Conservation (phyloP, 2,797 vertebrate species). For the Coreius guichenoti region DNA sequence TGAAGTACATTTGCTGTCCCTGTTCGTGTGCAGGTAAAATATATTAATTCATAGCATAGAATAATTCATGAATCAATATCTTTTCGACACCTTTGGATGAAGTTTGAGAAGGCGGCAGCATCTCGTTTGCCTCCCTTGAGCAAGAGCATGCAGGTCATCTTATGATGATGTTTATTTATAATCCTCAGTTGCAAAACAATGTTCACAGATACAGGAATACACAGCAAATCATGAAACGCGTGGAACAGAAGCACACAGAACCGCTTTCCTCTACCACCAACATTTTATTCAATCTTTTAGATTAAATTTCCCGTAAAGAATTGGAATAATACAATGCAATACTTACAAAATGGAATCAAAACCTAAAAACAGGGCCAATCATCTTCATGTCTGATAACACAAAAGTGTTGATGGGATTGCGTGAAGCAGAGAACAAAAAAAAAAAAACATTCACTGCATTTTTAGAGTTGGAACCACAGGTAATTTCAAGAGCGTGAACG, state of each 20-base stretch:
- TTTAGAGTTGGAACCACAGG: conserved; percentile 38
- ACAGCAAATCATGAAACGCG: neutral
- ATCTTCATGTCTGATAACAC: conserved; percentile 78
- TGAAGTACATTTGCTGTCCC: neutral
- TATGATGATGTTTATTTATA: neutral
- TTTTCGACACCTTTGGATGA: neutral
- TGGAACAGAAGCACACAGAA: conserved; percentile 53
- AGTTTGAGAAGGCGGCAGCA: neutral
- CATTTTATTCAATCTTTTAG: conserved; percentile 83
- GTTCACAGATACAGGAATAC: neutral
- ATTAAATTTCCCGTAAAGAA: conserved; percentile 75
- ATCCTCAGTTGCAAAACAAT: conserved; percentile 1
- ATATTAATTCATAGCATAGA: neutral
- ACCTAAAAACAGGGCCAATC: conserved; percentile 72
- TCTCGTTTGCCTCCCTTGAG: conserved; percentile 1
- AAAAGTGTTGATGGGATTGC: conserved; percentile 50
- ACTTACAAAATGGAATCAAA: conserved; percentile 79
- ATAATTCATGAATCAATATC: neutral
- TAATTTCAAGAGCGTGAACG: conserved; percentile 35
- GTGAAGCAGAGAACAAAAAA: conserved; percentile 60
- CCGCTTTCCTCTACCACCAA: conserved; percentile 75
- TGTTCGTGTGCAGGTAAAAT: neutral
- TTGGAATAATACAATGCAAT: conserved; percentile 80
- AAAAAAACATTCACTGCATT: conserved; percentile 61
- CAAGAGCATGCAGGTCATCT: conserved; percentile 1